These are phyloP conservation scores for Diloba caeruleocephala DNA, from an alignment of 2,888 invertebrate genomes.

Conservation along the genomic window DNA sequence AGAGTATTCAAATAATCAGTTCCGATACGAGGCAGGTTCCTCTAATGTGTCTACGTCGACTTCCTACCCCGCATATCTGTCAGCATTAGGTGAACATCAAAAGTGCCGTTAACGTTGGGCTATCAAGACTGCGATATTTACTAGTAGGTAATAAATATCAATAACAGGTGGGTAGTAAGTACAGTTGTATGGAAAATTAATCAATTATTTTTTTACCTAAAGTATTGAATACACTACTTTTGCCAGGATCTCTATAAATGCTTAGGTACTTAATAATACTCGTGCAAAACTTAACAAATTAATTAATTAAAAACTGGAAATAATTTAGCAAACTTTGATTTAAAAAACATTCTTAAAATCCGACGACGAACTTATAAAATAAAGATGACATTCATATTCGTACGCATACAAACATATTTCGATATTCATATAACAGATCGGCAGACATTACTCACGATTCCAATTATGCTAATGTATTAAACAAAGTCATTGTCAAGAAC, in stretches of 20 bases:
- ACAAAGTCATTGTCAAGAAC: constrained; percentile 58
- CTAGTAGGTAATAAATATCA: constrained; percentile 10
- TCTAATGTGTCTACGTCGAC: constrained; percentile 51
- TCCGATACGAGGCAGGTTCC: constrained; percentile 45
- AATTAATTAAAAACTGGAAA: too few species aligned
- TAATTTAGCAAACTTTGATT: too few species aligned
- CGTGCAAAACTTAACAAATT: too few species aligned
- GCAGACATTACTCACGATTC: constrained; percentile 51
- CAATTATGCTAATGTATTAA: constrained; percentile 53
- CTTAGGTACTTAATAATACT: too few species aligned
- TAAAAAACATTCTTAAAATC: neutral
- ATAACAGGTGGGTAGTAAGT: constrained; percentile 16
- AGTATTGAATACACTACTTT: too few species aligned
- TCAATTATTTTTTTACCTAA: too few species aligned
- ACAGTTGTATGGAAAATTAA: too few species aligned
- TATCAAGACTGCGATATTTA: constrained; percentile 48
- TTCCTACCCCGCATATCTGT: constrained; percentile 68
- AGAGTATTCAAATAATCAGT: constrained; percentile 46
- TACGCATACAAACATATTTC: constrained; percentile 34
- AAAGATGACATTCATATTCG: constrained; percentile 21
- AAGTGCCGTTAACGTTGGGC: constrained; percentile 66
- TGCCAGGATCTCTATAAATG: too few species aligned
- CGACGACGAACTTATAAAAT: neutral
- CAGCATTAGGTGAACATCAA: constrained; percentile 67
- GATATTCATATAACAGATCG: constrained; percentile 31